A percentile compares a stretch with the other conserved stretches of the same genome.
These are phyloP conservation scores for Poliocrania exsul DNA, from an alignment of 2,797 vertebrate species.

Conservation along the genomic window DNA sequence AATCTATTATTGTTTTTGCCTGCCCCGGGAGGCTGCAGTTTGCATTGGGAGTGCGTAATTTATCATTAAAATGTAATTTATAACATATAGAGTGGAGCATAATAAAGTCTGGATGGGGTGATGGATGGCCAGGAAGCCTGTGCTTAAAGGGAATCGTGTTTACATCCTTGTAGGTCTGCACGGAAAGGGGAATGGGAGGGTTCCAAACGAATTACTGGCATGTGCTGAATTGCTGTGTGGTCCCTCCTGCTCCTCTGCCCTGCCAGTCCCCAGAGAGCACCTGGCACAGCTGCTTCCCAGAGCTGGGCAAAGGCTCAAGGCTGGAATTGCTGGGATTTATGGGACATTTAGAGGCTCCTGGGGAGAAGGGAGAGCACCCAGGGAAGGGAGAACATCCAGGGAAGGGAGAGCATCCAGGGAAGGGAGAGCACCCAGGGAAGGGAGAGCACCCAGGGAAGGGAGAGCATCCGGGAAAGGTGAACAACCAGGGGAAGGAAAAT, in stretches of 20 bases:
- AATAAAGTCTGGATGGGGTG: slow-evolving; percentile 46
- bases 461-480: accelerated
- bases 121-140: slow-evolving; percentile 39
- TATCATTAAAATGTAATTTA: slow-evolving; percentile 71
- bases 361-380: accelerated
- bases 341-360: background rate
- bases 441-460: accelerated
- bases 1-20: slow-evolving; percentile 65
- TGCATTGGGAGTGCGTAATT: slow-evolving; percentile 49
- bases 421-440: accelerated
- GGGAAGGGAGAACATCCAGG: background rate
- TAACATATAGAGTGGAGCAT: slow-evolving; percentile 42
- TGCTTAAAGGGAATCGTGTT: slow-evolving; percentile 36
- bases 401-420: accelerated
- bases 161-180: slow-evolving; percentile 8
- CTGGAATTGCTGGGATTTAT: background rate
- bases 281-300: background rate
- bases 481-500: accelerated
- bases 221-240: background rate
- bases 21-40: slow-evolving; percentile 12
- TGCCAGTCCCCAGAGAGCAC: background rate
- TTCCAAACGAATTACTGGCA: background rate
- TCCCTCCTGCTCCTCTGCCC: background rate
- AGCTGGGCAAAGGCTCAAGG: background rate
- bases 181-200: background rate